phyloP scores from a whole-genome alignment of 2,797 vertebrate species.

The Enteromius mattozi region DNA sequence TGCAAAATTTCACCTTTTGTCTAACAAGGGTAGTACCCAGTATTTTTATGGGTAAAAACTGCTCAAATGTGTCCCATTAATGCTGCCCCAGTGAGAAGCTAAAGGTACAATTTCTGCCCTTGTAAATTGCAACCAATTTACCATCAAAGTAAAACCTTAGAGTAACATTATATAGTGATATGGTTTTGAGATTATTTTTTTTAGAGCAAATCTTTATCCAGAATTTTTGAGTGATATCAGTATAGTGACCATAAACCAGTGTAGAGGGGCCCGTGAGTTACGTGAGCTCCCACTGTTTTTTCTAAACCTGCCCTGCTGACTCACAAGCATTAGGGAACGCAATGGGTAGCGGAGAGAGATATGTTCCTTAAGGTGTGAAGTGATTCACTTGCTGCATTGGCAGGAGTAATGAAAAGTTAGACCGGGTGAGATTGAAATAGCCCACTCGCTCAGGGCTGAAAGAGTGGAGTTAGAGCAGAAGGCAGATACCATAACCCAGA shows the following conservation, averaged over 20 bases:
- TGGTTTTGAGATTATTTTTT: not conserved
- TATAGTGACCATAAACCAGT: not conserved
- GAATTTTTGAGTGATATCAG: slow-evolving; percentile 2
- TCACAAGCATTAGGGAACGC: slow-evolving; percentile 31
- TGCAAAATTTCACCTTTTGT: not conserved
- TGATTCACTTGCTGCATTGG: slow-evolving; percentile 52
- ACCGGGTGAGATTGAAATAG: slow-evolving; percentile 63
- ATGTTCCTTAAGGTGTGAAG: slow-evolving; percentile 49
- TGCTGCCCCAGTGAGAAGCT: not conserved
- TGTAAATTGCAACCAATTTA: not conserved
- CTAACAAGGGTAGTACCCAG: not conserved
- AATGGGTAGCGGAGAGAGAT: slow-evolving; percentile 26
- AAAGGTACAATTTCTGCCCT: not conserved
- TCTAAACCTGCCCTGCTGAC: slow-evolving; percentile 39
- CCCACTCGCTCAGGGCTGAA: slow-evolving; percentile 61
- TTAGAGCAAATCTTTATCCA: not conserved
- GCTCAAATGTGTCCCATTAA: not conserved
- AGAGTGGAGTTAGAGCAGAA: slow-evolving; percentile 46
- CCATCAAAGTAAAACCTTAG: not conserved
- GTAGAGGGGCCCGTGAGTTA: not conserved
- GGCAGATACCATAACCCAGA: slow-evolving; percentile 56
- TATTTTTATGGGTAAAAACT: not conserved
- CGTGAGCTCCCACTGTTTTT: not conserved
- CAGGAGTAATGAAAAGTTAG: slow-evolving; percentile 54
- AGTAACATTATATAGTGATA: not conserved